Base-by-base conservation (phyloP, 2,113 vertebrate species). In the Calyptommatus sinebrachiatus region DNA sequence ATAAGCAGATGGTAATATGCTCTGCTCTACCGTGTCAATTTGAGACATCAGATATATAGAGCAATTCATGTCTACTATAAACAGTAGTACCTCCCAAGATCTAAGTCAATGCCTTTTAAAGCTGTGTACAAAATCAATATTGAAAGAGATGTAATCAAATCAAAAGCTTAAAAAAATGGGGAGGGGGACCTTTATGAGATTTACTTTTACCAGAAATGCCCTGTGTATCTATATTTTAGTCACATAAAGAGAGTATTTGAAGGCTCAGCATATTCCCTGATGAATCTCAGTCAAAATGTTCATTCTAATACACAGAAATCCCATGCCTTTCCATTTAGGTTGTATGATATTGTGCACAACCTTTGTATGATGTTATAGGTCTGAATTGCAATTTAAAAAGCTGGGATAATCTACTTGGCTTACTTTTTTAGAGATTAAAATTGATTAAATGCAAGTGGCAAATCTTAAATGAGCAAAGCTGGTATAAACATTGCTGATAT, bases 21-120 rank as follows among this genome's bases (percentile, higher is more conserved):
- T 24, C 70, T 78, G 20, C 71, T 72, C 70, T 84, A 87, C 76
- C 71, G 87, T 89, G 85, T 88, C 73, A 85, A 88, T 88, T 69
- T 83, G 83, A 90, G 83, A 89, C 18, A 85, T 73, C 48, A 90
- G 88, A 90, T 89, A 86, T 80, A 89, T 86, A 79, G 29, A 65
- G 20, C 74, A 14, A 62, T 89, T 81, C 57, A 50, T 78, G 81
- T 78, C 70, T 91, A 48, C 76, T 48, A 83, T 83, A 87, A 84
- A 90, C 41, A 31, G 76, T 71, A 82, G 72, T 83, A 69, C 41
- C 12, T 88, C 78, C 46, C 68, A 41, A 77, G 88, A 24, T 79
- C 66, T 74, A 2, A 72, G 79, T 76, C 69, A 82, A 48, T 80
- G 72, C 76, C 61, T 85, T 82, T 77, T 80, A 74, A 85, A 87